Evolutionary conservation across 1,140 invertebrate genomes (phyloP), one percentile per base, ranked within the genome.

Genomic region (Drosophila chauvacae): DNA sequence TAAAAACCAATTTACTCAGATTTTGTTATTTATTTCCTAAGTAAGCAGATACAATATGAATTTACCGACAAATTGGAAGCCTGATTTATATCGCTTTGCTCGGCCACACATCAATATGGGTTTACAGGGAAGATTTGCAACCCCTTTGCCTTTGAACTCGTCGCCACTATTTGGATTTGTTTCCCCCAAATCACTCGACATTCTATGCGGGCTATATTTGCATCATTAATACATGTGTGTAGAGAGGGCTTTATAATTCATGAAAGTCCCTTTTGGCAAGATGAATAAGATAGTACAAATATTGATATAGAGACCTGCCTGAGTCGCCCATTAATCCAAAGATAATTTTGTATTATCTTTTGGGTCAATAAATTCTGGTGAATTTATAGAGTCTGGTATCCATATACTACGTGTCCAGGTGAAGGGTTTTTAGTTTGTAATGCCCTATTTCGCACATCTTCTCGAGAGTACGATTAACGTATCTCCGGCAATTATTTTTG

Each of bases 401-500:
- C 28, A 30, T 28, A 28, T 28, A 30, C 7, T 30, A 1, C 4
- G 18, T 9, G 16, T 59, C 6, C 56, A 66, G 55, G 30, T 37
- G n/a, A 7, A 39, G 28, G 1, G 3, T n/a, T 53, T 30, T 10
- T 10, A 20, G 30, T 28, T 50, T 35, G 23, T 33, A 26, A 16
- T 68, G 48, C 39, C 55, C 47, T 28, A 64, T 70, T 56, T 70
- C 63, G 30, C 48, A 68, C 14, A 66, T n/a, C 20, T 78, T 53
- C 61, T 69, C 64, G 56, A 47, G 18, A 57, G 47, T 41, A 16
- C 50, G 68, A 35, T 70, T 55, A 53, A 45, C 59, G 26, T 44
- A 23, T 47, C 56, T 50, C 68, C 26, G 63, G 68, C 80, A 80
- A 87, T 87, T 86, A 86, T 73, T 80, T 81, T 81, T 60, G 35